Evolutionary conservation across 1,140 invertebrate genomes (phyloP).

Genomic region (Drosophila suzukii): DNA sequence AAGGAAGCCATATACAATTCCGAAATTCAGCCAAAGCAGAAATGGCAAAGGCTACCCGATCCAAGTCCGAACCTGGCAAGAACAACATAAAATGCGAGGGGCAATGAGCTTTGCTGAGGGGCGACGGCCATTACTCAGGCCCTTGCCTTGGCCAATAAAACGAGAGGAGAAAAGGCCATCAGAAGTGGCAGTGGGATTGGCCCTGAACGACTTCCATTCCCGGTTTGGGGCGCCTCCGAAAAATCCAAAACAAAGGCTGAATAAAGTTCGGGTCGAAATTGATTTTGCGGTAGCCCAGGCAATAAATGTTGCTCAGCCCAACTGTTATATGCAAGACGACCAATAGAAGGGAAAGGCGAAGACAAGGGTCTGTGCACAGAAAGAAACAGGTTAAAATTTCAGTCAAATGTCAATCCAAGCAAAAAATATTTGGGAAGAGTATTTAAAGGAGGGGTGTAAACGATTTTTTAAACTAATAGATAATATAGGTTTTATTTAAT

Average conservation of each 20-base stretch:
- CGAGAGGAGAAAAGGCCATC: conserved; percentile 64
- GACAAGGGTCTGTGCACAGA: conserved; percentile 1
- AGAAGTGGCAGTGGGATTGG: conserved; percentile 49
- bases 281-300: conserved; percentile 73
- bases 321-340: conserved; percentile 53
- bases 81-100: conserved; percentile 11
- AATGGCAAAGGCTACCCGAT: conserved; percentile 6
- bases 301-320: conserved; percentile 58
- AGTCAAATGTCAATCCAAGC: not conserved
- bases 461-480: no score
- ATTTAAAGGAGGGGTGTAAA: no score
- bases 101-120: conserved; percentile 2
- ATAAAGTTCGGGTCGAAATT: conserved; percentile 66
- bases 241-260: conserved; percentile 33
- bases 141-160: conserved; percentile 70
- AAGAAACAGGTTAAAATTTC: not conserved
- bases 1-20: not conserved
- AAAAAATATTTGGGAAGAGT: not conserved
- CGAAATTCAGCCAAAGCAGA: conserved; percentile 14
- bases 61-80: conserved; percentile 9
- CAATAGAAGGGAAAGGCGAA: conserved; percentile 19
- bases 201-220: conserved; percentile 24
- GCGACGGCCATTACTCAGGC: conserved; percentile 60
- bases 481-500: no score
- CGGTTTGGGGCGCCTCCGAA: conserved; percentile 32